Evolutionary conservation across 2,113 vertebrate genomes (phyloP), one percentile per base, ranked within the genome.

Genomic region (Anarhynchus alexandrinus): DNA sequence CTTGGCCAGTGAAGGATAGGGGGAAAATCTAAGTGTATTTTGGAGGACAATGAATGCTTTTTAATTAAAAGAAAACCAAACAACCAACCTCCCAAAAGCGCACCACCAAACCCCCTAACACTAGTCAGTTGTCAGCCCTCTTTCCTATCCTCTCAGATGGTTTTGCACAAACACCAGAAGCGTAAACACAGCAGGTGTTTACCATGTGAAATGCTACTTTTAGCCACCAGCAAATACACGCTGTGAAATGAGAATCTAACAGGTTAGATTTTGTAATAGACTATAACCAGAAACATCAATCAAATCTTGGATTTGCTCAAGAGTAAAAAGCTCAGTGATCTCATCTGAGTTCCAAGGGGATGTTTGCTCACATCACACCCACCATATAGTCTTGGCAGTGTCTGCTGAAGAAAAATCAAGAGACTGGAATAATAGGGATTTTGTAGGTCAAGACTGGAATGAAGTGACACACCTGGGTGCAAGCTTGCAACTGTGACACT

Each of bases 231-330:
- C 89, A 93, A 95, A 95, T 36, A 69, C 10, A 0, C 38, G 64
- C 94, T 94, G 91, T 64, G 95, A 95, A 96, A 95, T 62, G 81
- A 94, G 74, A 95, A 80, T 80, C 77, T 86, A 91, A 78, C 93
- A 85, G 66, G 78, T n/a, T 85, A 59, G 74, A 42, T 86, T 91
- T 82, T 90, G 62, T 93, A 96, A 95, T 85, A 91, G 94, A 22
- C 79, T 95, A 70, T 97, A 95, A 96, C 74, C 93, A 97, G 71
- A 94, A 86, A 70, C 21, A 43, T 93, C 96, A 97, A 91, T 96
- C 97, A 96, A 89, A 97, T 93, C 4, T 76, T 61, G 45, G 70
- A 76, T 82, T 89, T 89, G 62, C 36, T 96, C 86, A 91, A 85
- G 78, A 93, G 91, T 86, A 67, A 96, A 93, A 61, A 93, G 91